Evolutionary conservation across 2,888 invertebrate genomes (phyloP), one percentile per base, ranked within the genome.

Genomic region (Lasius platythorax): DNA sequence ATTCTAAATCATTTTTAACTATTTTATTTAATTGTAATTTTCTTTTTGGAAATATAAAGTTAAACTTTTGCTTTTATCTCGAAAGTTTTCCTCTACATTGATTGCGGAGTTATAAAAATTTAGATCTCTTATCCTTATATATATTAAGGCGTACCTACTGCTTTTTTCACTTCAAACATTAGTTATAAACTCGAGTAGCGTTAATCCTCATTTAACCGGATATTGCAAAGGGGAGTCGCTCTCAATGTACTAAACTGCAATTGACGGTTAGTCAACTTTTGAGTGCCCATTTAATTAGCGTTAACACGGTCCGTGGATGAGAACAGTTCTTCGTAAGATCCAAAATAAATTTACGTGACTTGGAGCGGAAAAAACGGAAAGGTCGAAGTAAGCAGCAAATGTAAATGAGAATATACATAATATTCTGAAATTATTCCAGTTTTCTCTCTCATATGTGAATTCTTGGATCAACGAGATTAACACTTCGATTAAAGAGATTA

Each of bases 281-380:
- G 37, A 81, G 73, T 73, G 40, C 61, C 4, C 37, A 43, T 79
- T 89, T 89, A 89, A 88, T 89, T 89, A 89, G 82, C 88, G 85
- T 89, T 81, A 81, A 73, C 73, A 61, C 50, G 79, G 68, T 74
- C 70, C 64, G 70, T 58, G 64, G 81, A 74, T 68, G 56, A 82
- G 61, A 83, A 66, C 58, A 63, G 81, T 66, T 84, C 61, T 43
- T 61, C 61, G 64, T 67, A 78, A 84, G 85, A 79, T 61, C 50
- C 76, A 88, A 87, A 89, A 88, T 88, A 85, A 82, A 84, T 90
- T 87, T 83, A 87, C 40, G 85, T 82, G 83, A 88, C 87, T 89
- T 88, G 53, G 79, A 85, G 87, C 72, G 87, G 85, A 88, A 89
- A 86, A 64, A 64, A 50, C 72, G 11, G 56, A 74, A 70, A 63